Conservation (phyloP, 2,888 invertebrate species). For the Vandiemenella viatica region DNA sequence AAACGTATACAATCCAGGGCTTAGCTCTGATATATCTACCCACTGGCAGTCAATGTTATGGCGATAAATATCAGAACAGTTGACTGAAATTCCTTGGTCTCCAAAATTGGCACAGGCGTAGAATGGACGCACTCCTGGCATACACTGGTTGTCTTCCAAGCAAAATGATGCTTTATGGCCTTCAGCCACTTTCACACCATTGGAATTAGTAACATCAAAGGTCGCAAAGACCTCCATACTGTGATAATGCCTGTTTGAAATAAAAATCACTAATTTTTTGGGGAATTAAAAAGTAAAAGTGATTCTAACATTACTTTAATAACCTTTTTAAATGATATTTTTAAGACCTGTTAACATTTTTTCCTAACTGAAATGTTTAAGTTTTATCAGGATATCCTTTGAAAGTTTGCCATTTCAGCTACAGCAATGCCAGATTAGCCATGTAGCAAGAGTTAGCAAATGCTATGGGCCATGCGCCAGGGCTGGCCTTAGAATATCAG, state of each 20-base stretch:
- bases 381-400: no score
- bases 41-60: slow-evolving; percentile 94
- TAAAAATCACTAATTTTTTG: no score
- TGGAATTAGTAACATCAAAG: slow-evolving; percentile 69
- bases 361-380: no score
- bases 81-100: slow-evolving; percentile 58
- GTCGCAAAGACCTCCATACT: slow-evolving; percentile 96
- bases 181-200: slow-evolving; percentile 68
- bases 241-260: slow-evolving; percentile 81
- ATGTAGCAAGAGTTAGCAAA: no score
- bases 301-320: no score
- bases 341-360: no score
- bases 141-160: slow-evolving; percentile 83
- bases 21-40: slow-evolving; percentile 87
- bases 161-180: slow-evolving; percentile 96
- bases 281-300: no score
- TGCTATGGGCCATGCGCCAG: no score
- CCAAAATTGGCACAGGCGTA: slow-evolving; percentile 69
- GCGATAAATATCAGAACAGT: slow-evolving; percentile 80
- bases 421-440: no score
- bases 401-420: no score
- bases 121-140: slow-evolving; percentile 54
- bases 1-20: slow-evolving; percentile 66
- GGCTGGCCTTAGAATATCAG: no score
- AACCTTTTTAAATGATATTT: no score